Evolutionary conservation across 2,888 invertebrate genomes (phyloP).

Genomic region (Acronicta alni): DNA sequence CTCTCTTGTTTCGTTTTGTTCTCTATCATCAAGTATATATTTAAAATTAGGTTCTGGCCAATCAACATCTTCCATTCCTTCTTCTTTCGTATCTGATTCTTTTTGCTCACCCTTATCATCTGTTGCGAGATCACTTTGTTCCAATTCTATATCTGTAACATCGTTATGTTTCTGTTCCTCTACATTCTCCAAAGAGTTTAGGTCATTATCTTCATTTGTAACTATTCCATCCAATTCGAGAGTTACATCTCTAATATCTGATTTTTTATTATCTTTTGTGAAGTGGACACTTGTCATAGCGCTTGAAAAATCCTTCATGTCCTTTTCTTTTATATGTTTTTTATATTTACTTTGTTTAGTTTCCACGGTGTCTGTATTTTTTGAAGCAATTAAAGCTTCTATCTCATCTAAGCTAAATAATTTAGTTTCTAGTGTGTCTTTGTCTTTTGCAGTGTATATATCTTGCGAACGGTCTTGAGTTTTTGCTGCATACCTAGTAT

Average conservation of each 20-base stretch:
- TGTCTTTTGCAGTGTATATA: not conserved
- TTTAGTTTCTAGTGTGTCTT: not conserved
- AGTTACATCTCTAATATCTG: conserved; percentile 4
- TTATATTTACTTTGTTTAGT: not conserved
- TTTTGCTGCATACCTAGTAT: not conserved
- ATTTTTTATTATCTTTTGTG: not conserved
- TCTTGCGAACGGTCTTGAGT: not conserved
- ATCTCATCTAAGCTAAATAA: not conserved
- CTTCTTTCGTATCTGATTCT: not conserved
- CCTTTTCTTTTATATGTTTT: not conserved
- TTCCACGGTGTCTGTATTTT: not conserved
- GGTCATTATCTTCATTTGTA: not conserved
- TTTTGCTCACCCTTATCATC: not conserved
- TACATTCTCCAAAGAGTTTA: not conserved
- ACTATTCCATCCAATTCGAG: conserved; percentile 7
- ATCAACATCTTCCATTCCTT: not conserved
- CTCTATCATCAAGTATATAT: not conserved
- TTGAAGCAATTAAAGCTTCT: not conserved
- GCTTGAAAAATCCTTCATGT: not conserved
- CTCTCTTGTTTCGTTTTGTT: not conserved
- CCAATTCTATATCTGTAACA: not conserved
- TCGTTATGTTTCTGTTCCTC: not conserved
- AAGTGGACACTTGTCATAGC: not conserved
- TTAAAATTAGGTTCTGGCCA: not conserved
- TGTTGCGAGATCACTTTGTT: not conserved